Conservation (phyloP, 2,797 vertebrate genomes). For the Diplodus puntazzo region DNA sequence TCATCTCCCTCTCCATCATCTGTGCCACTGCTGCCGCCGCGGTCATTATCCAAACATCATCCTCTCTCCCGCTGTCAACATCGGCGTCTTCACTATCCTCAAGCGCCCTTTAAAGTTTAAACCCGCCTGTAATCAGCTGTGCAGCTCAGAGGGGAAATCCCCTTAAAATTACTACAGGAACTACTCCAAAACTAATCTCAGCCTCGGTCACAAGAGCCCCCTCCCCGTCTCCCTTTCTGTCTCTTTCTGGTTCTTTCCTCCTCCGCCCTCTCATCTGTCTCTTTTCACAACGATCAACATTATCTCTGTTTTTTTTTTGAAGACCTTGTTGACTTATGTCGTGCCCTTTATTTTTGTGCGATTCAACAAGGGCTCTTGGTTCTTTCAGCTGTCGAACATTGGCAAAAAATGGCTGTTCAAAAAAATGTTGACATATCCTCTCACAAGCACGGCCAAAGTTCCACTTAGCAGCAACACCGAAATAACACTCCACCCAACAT, state of each 20-base stretch:
- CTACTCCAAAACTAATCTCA: constrained; percentile 66
- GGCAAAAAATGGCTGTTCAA: constrained; percentile 8
- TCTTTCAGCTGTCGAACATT: neutral
- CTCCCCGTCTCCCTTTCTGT: constrained; percentile 19
- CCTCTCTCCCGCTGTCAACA: constrained; percentile 34
- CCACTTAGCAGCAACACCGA: neutral
- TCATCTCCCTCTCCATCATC: constrained; percentile 28
- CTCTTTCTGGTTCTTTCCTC: constrained; percentile 25
- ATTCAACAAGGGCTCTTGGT: neutral
- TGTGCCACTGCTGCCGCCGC: neutral
- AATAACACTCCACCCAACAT: constrained; percentile 5
- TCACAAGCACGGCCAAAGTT: constrained; percentile 10
- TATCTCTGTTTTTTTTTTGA: neutral
- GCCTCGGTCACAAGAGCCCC: constrained; percentile 35
- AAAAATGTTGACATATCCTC: neutral
- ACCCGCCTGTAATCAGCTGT: constrained; percentile 71
- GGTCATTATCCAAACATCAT: constrained; percentile 40
- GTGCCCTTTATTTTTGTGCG: neutral
- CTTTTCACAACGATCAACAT: constrained; percentile 1
- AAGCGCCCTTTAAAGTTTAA: constrained; percentile 67
- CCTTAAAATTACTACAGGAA: constrained; percentile 72
- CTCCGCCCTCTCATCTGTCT: constrained; percentile 13
- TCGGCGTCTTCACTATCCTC: constrained; percentile 40
- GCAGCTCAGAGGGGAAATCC: constrained; percentile 72
- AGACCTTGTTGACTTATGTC: neutral